Base-by-base conservation (phyloP, 2,888 invertebrate genomes). In the Bellardia pandia region DNA sequence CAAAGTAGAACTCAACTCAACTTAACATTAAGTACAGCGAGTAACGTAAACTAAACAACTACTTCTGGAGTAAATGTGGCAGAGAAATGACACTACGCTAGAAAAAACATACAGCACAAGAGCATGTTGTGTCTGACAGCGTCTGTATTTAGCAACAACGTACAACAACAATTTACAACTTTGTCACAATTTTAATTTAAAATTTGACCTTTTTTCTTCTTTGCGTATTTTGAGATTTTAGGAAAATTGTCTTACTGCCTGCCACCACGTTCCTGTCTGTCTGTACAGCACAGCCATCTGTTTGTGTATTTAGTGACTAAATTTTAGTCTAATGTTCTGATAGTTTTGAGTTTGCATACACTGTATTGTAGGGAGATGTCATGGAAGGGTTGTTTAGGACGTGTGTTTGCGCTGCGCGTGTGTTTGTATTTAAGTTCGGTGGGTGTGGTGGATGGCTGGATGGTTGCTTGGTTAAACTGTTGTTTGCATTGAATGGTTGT, bases 121-220 rank as follows among this genome's bases (percentile, higher is more conserved):
- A 69, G 9, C 40, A 56, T 4, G 60, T 5, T 64, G 66, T 13
- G 66, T 23, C 23, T 42, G 66, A 23, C 64, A 42, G 5, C 3
- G 66, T 5, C 23, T 33, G 30, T 14, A 9, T 74, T 45, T 42
- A 58, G 14, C 72, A 53, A 9, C 62, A 40, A 16, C 30, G 11
- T 30, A 40, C n/a, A 68, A 53, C n/a, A 68, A 53, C 48, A 66
- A 74, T 74, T 84, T 42, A 45, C 68, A 79, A 69, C 58, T 72
- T 85, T 80, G 76, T 76, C 76, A 80, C 53, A 85, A 72, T 81
- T 74, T 58, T 42, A 80, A 71, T 71, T 58, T 69, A 37, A 45
- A 81, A 16, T 74, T 72, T 80, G 42, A 66, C 42, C 53, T 66
- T 66, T 66, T 80, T 53, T 23, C 5, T 13, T 42, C 4, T 51